Conservation (phyloP, 1,140 invertebrate genomes). For the Triops cancriformis region DNA sequence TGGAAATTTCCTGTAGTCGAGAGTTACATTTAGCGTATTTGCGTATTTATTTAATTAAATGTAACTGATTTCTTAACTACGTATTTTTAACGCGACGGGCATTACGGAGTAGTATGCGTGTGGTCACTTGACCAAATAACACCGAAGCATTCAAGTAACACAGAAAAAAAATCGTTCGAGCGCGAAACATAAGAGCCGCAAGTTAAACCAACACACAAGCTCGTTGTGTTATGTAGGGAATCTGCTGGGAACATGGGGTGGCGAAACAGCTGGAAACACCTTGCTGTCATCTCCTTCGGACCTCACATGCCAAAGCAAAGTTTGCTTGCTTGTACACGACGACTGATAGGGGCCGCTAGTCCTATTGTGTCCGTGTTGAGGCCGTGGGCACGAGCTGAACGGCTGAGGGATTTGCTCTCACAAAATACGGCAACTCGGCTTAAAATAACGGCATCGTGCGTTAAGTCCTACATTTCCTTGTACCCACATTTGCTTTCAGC, state of each 20-base stretch:
- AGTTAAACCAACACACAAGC: background rate
- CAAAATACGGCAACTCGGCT: background rate
- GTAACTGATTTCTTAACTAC: too few relatives aligned
- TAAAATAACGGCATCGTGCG: background rate
- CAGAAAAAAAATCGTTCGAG: background rate
- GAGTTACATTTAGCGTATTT: too few relatives aligned
- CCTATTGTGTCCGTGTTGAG: background rate
- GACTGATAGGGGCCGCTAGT: background rate
- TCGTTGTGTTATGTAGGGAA: background rate
- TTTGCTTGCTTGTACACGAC: background rate
- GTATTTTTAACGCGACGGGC: too few relatives aligned
- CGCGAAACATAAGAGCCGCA: background rate
- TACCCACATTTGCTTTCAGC: too few relatives aligned
- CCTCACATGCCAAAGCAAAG: background rate
- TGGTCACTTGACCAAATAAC: background rate
- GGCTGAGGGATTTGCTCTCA: background rate
- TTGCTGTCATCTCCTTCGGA: background rate
- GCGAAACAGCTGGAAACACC: background rate
- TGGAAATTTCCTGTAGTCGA: too few relatives aligned
- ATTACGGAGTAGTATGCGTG: background rate
- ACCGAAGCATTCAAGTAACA: background rate
- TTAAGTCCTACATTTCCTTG: too few relatives aligned
- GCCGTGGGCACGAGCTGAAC: background rate
- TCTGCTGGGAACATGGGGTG: conserved; percentile 3
- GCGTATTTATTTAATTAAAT: too few relatives aligned